Percentiles rank a stretch among this genome's conserved stretches.
phyloP scores from a whole-genome alignment of 2,888 invertebrate genomes.

The Hydraecia micacea region DNA sequence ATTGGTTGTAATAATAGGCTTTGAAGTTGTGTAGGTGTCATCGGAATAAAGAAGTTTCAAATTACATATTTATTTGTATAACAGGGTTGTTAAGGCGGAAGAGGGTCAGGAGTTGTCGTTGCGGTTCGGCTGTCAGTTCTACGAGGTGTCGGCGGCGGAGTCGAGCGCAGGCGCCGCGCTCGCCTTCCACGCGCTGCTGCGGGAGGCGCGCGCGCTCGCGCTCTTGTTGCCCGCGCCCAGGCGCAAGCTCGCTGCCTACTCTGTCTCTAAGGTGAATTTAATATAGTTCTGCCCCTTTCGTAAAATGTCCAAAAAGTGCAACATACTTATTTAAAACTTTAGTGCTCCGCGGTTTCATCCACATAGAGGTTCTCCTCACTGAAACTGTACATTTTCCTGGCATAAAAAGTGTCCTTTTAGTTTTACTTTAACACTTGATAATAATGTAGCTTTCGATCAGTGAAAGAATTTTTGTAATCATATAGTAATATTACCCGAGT shows the following conservation, averaged over 20 bases:
- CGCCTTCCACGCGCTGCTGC: conserved; percentile 94
- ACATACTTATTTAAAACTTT: neutral
- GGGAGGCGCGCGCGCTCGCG: conserved; percentile 94
- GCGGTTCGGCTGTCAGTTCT: conserved; percentile 95
- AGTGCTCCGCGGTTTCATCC: neutral
- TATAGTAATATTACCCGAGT: neutral
- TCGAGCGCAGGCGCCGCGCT: conserved; percentile 95
- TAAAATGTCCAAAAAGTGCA: neutral
- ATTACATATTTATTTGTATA: conserved; percentile 71
- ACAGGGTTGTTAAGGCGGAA: conserved; percentile 94
- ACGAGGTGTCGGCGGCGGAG: conserved; percentile 96
- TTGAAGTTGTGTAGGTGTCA: neutral
- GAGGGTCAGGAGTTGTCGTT: conserved; percentile 95
- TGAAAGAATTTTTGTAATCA: neutral
- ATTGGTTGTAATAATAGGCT: conserved; percentile 39
- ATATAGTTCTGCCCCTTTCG: neutral
- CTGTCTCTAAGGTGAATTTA: conserved; percentile 92
- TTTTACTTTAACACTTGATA: too few relatives aligned
- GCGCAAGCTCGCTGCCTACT: conserved; percentile 94
- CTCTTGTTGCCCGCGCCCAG: conserved; percentile 92
- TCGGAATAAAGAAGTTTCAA: neutral
- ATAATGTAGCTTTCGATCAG: neutral
- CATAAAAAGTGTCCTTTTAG: too few relatives aligned
- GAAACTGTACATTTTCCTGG: neutral
- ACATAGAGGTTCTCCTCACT: neutral